Base-by-base conservation (phyloP, 1,140 invertebrate species). In the Eriocheir sinensis region DNA sequence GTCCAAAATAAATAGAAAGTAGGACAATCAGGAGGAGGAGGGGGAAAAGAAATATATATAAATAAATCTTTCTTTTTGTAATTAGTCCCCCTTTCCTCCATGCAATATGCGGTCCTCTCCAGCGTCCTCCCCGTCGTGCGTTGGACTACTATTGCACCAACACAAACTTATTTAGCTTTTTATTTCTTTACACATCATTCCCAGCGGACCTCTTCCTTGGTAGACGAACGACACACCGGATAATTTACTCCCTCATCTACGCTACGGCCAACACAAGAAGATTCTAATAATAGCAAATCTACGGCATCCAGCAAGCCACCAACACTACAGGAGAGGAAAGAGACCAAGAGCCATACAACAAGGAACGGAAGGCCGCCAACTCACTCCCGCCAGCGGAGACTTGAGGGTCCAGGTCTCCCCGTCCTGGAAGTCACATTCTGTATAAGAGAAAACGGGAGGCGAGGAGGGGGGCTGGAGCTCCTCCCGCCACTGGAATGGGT, bases 371-470 rank as follows among this genome's bases (percentile, higher is more conserved):
- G 40, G 30, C 36, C 86, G 36, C 86, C 27, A 89, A 41, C n/a
- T 72, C 60, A 72, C 60, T n/a, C 60, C 60, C 60, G 60, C 60
- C 60, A 72, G 60, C 60, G 60, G 60, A 72, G 60, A 72, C 60
- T 79, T 36, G 53, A 53, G 38, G n/a, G 48, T 6, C 38, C 32
- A 27, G 81, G 48, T 92, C 93, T 41, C 32, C 8, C 93, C 48
- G 44, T 81, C 80, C 48, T 80, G 93, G 93, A 94, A 32, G 89
- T 48, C 79, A 41, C 89, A 53, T 38, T 48, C 89, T 40, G 89
- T 94, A 88, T 94, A 90, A 94, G 89, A 94, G 93, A 94, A 94
- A 94, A 94, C 85, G 93, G 90, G 90, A 83, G 41, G 60, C 41
- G 32, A 86, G 90, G 44, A 36, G 44, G 79, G 91, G 92, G 41